These are phyloP conservation scores for Poecilia gillii DNA, from an alignment of 2,797 vertebrate species.

Conservation along the genomic window DNA sequence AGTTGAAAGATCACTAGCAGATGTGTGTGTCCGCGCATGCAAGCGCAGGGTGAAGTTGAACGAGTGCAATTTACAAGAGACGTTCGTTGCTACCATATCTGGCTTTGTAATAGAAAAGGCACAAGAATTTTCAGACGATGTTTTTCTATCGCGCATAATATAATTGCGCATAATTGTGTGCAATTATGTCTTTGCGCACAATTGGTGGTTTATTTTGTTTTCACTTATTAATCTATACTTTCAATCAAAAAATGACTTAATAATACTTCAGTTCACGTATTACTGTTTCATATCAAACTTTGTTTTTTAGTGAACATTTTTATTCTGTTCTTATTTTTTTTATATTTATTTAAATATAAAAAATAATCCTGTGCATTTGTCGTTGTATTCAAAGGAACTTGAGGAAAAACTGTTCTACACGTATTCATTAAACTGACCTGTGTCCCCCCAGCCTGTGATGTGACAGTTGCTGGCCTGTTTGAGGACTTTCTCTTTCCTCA, in stretches of 20 bases:
- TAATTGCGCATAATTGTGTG: too few species aligned
- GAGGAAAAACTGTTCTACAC: background rate
- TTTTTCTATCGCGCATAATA: background rate
- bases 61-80: constrained; percentile 16
- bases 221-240: background rate
- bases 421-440: constrained; percentile 81
- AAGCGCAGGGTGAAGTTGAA: constrained; percentile 17
- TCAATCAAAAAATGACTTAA: background rate
- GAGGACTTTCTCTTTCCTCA: constrained; percentile 86
- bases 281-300: background rate
- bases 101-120: background rate
- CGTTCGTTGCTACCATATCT: background rate
- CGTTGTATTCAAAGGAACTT: too few species aligned
- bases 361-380: too few species aligned
- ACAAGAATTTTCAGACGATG: constrained; percentile 3
- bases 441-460: constrained; percentile 98
- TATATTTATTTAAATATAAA: background rate
- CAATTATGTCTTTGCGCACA: background rate
- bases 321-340: background rate
- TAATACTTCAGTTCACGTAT: background rate
- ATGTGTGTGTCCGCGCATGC: constrained; percentile 33
- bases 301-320: background rate
- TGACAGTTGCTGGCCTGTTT: constrained; percentile 90
- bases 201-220: background rate
- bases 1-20: constrained; percentile 53